A percentile compares a stretch with the other conserved stretches of the same genome.
Evolutionary conservation across 2,113 vertebrate species (phyloP).

Genomic region (Pelobates fuscus): DNA sequence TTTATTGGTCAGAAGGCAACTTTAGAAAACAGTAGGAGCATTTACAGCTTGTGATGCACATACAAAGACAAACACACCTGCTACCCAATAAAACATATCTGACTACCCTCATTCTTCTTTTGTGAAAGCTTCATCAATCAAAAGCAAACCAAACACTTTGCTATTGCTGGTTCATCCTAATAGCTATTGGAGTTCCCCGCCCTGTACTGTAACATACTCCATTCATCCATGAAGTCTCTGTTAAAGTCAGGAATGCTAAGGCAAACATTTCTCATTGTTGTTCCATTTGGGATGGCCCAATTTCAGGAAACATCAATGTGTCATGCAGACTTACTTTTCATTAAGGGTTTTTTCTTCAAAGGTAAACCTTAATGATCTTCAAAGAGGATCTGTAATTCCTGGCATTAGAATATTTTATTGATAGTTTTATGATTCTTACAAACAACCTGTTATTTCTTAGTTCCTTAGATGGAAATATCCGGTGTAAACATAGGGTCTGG

Average conservation of each 20-base stretch:
- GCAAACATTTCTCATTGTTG: constrained; percentile 21
- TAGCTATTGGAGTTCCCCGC: constrained; percentile 1
- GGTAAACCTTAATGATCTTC: constrained; percentile 40
- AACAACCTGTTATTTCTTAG: neutral
- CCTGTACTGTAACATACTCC: neutral
- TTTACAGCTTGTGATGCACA: neutral
- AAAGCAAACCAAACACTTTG: constrained; percentile 15
- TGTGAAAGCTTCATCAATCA: constrained; percentile 34
- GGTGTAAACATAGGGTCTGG: neutral
- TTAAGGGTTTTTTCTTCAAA: constrained; percentile 40
- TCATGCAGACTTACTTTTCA: constrained; percentile 34
- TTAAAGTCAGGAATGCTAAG: constrained; percentile 14
- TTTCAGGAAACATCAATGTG: constrained; percentile 22
- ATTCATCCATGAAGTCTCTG: constrained; percentile 2
- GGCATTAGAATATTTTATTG: constrained; percentile 1
- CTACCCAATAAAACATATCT: constrained; percentile 22
- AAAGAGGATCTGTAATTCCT: constrained; percentile 37
- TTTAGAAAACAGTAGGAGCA: neutral
- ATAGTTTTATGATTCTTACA: constrained; percentile 2
- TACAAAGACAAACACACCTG: constrained; percentile 43
- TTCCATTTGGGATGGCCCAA: neutral
- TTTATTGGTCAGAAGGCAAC: constrained; percentile 3
- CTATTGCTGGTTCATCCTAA: neutral
- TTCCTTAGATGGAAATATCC: neutral
- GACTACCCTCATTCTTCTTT: constrained; percentile 17